Conservation (phyloP, 2,888 invertebrate species). For the Hirtodrosophila duncani region DNA sequence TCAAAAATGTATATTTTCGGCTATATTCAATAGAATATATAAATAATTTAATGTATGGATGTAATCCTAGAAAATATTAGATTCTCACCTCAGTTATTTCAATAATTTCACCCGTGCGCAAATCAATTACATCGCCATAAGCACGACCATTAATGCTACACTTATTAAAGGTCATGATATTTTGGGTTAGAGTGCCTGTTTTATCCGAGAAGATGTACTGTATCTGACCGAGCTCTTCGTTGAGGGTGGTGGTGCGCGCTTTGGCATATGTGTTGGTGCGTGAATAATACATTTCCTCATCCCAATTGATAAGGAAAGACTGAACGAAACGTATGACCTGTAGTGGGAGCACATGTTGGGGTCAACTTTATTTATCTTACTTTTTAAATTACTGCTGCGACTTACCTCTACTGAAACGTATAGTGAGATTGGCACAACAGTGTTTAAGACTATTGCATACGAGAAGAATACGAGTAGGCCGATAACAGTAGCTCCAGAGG, state of each 20-base stretch:
- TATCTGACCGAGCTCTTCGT: constrained; percentile 99
- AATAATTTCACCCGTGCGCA: constrained; percentile 90
- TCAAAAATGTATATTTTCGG: no score
- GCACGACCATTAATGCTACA: constrained; percentile 95
- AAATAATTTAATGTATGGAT: no score
- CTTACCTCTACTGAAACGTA: constrained; percentile 96
- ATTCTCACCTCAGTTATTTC: constrained; percentile 89
- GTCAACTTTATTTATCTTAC: no score
- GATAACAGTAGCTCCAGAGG: constrained; percentile 92
- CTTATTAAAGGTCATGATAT: constrained; percentile 99
- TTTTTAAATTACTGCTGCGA: no score
- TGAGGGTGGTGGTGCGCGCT: constrained; percentile 97
- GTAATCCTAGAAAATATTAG: no score
- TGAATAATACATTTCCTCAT: constrained; percentile 97
- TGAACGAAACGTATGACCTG: constrained; percentile 97
- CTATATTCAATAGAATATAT: no score
- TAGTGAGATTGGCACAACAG: constrained; percentile 99
- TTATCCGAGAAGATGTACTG: constrained; percentile 99
- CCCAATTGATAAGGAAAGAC: constrained; percentile 99
- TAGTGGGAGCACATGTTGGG: no score
- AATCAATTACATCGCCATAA: constrained; percentile 95
- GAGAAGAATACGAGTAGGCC: constrained; percentile 99
- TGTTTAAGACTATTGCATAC: constrained; percentile 99
- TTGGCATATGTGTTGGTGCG: constrained; percentile 94
- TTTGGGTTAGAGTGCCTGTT: constrained; percentile 99